These are phyloP conservation scores for Nycticryphes semicollaris DNA, from an alignment of 2,113 vertebrate species.

Conservation along the genomic window DNA sequence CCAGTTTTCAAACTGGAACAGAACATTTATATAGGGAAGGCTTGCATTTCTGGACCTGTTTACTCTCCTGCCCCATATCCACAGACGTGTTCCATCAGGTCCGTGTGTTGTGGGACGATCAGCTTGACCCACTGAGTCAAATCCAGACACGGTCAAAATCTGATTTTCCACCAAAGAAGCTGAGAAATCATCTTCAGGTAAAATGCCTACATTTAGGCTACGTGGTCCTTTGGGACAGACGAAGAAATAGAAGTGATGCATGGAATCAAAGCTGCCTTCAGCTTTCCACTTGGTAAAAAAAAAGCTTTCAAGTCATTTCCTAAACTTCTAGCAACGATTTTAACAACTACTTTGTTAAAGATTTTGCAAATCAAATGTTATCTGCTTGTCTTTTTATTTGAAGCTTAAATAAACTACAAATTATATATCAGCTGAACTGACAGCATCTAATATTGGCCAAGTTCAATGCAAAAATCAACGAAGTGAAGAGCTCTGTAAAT, in stretches of 20 bases:
- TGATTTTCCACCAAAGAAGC: background rate
- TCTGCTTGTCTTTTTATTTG: background rate
- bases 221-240: background rate
- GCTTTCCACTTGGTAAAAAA: background rate
- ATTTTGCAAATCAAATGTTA: background rate
- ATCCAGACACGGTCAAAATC: background rate
- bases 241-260: background rate
- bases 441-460: background rate
- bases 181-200: background rate
- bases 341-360: background rate
- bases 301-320: background rate
- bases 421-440: background rate
- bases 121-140: background rate
- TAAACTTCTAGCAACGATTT: background rate
- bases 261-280: background rate
- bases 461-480: background rate
- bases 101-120: rapidly evolving
- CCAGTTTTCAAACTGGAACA: background rate
- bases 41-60: background rate
- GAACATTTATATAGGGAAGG: background rate
- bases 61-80: background rate
- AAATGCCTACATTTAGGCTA: background rate
- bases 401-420: background rate
- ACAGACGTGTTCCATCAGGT: background rate
- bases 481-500: background rate